Conservation (phyloP, 1,140 invertebrate genomes). For the Colletes latitarsis region DNA sequence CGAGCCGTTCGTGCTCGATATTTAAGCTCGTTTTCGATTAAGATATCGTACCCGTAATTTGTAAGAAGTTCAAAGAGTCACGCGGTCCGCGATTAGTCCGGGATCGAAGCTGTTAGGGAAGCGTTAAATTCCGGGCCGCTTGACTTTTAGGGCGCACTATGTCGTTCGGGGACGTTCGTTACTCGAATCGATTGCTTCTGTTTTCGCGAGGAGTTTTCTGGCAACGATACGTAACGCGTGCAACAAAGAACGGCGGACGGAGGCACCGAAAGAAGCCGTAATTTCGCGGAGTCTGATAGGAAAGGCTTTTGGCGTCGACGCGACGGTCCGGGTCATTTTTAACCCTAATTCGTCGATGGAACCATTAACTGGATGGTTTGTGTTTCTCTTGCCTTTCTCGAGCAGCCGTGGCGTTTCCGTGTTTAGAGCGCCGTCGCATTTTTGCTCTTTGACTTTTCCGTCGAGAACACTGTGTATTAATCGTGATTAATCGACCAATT, state of each 20-base stretch:
- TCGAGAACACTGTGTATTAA: slow-evolving; percentile 30
- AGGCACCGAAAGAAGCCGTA: neutral
- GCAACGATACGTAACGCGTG: neutral
- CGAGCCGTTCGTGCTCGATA: too few species aligned
- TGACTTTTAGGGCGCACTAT: neutral
- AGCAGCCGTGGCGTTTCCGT: neutral
- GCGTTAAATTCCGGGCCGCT: neutral
- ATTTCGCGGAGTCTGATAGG: neutral
- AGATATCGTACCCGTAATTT: neutral
- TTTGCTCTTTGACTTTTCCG: slow-evolving; percentile 20
- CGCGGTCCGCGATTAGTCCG: neutral
- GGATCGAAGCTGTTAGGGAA: neutral
- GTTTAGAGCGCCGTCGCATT: slow-evolving; percentile 11
- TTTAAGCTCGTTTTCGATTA: neutral
- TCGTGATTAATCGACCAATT: slow-evolving; percentile 69
- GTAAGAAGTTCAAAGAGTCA: neutral
- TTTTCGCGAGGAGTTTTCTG: neutral
- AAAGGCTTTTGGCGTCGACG: neutral
- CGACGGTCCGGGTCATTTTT: neutral
- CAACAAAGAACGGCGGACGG: too few species aligned
- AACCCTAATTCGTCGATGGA: neutral
- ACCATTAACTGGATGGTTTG: neutral
- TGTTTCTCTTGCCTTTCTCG: neutral
- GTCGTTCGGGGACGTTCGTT: neutral
- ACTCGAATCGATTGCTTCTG: neutral